Evolutionary conservation across 1,140 invertebrate genomes (phyloP).

Genomic region (Danaus melanippus): DNA sequence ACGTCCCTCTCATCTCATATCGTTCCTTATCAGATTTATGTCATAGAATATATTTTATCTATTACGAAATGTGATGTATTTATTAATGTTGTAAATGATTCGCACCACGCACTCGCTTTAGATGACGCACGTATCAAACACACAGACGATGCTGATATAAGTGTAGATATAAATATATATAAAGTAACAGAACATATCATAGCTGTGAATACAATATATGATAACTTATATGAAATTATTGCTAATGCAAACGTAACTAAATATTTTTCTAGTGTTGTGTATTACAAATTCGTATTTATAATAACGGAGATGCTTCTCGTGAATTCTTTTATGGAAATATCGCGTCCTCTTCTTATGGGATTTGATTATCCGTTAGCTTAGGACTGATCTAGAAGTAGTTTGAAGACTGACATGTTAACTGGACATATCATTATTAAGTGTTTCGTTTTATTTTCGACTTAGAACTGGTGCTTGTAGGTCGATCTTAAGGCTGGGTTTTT

Average conservation of each 20-base stretch:
- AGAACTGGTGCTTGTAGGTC: slow-evolving; percentile 70
- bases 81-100: slow-evolving; percentile 52
- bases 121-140: slow-evolving; percentile 47
- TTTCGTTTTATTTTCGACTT: slow-evolving; percentile 66
- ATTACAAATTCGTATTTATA: slow-evolving; percentile 57
- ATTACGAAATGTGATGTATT: slow-evolving; percentile 62
- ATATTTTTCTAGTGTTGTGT: slow-evolving; percentile 72
- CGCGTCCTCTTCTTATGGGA: slow-evolving; percentile 69
- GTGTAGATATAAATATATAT: slow-evolving; percentile 58
- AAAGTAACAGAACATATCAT: slow-evolving; percentile 66
- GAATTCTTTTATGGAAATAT: slow-evolving; percentile 61
- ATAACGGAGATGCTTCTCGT: slow-evolving; percentile 61
- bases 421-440: slow-evolving; percentile 69
- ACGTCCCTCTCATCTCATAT: slow-evolving; percentile 42
- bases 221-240: slow-evolving; percentile 65
- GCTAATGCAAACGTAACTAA: slow-evolving; percentile 65
- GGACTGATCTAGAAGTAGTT: slow-evolving; percentile 67
- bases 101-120: slow-evolving; percentile 64
- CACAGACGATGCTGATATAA: slow-evolving; percentile 46
- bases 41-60: slow-evolving; percentile 58
- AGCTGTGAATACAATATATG: slow-evolving; percentile 70
- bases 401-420: slow-evolving; percentile 68
- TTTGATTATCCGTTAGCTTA: slow-evolving; percentile 66
- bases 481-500: slow-evolving; percentile 69
- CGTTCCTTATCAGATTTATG: slow-evolving; percentile 35